Evolutionary conservation across 2,888 invertebrate species (phyloP).

Genomic region (Xanthorhoe spadicearia): DNA sequence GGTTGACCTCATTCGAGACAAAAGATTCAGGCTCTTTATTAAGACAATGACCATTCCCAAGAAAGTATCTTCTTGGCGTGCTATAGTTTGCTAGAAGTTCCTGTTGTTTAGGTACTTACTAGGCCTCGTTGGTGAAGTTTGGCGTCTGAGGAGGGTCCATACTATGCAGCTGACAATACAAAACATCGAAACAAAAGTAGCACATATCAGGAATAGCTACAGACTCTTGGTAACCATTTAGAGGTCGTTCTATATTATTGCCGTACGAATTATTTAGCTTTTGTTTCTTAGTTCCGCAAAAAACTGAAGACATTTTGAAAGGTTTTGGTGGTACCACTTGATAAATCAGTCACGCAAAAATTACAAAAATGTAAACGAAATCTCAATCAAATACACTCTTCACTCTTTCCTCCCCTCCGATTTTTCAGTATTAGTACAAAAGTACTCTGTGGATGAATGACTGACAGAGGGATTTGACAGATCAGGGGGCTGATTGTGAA

Average conservation of each 20-base stretch:
- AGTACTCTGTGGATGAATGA: too few relatives aligned
- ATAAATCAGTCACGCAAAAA: constrained; percentile 59
- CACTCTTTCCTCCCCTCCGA: constrained; percentile 38
- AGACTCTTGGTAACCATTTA: constrained; percentile 80
- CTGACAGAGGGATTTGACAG: background rate
- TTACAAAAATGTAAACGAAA: constrained; percentile 60
- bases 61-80: constrained; percentile 18
- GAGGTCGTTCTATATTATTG: constrained; percentile 85
- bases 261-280: constrained; percentile 90
- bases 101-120: constrained; percentile 87
- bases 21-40: constrained; percentile 55
- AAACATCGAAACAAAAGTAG: constrained; percentile 99
- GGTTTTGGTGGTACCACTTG: constrained; percentile 46
- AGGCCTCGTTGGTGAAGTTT: constrained; percentile 97
- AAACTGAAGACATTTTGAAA: constrained; percentile 92
- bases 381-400: constrained; percentile 57
- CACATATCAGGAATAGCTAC: constrained; percentile 98
- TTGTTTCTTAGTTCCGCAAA: constrained; percentile 96
- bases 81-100: constrained; percentile 32
- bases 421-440: too few relatives aligned
- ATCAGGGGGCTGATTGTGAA: too few relatives aligned
- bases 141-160: constrained; percentile 96
- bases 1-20: constrained; percentile 60
- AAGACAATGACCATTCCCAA: constrained; percentile 53
- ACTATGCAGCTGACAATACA: constrained; percentile 96